Evolutionary conservation across 1,140 invertebrate species (phyloP).

Genomic region (Drosophila triauraria): DNA sequence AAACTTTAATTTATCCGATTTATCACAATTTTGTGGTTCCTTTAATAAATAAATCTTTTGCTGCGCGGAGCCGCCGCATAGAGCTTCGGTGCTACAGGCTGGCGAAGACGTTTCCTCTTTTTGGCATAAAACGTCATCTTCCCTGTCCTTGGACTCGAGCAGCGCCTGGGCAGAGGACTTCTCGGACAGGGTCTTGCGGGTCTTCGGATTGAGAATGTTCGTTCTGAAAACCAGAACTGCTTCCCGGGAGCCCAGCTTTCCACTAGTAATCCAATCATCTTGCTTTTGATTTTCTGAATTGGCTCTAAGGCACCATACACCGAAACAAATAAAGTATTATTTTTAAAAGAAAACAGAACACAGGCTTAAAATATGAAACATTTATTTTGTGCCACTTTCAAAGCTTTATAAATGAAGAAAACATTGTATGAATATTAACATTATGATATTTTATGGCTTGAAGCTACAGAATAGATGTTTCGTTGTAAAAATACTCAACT

Average conservation of each 20-base stretch:
- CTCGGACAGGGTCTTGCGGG: conserved; percentile 55
- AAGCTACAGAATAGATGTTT: conserved; percentile 3
- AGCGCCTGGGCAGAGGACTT: conserved; percentile 14
- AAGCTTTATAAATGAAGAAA: not conserved
- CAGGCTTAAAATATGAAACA: not conserved
- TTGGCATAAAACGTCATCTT: conserved; percentile 1
- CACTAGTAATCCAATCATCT: conserved; percentile 82
- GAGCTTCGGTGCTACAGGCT: conserved; percentile 27
- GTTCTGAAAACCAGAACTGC: conserved; percentile 81
- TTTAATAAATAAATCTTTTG: conserved; percentile 46
- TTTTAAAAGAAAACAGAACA: not conserved
- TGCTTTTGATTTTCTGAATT: conserved; percentile 47
- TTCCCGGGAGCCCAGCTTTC: conserved; percentile 76
- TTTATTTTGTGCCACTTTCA: not conserved
- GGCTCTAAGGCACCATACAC: conserved; percentile 24
- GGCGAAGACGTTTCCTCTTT: conserved; percentile 2
- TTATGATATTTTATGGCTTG: not conserved
- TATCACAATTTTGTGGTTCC: conserved; percentile 38
- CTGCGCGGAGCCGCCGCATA: conserved; percentile 27
- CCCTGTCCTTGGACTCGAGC: conserved; percentile 15
- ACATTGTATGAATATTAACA: too few species aligned
- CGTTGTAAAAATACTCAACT: conserved; percentile 34
- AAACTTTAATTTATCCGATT: conserved; percentile 32
- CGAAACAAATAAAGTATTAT: conserved; percentile 2
- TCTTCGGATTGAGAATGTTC: conserved; percentile 74